Conservation (phyloP, 2,113 vertebrate species). For the Neopipo cinnamomea region DNA sequence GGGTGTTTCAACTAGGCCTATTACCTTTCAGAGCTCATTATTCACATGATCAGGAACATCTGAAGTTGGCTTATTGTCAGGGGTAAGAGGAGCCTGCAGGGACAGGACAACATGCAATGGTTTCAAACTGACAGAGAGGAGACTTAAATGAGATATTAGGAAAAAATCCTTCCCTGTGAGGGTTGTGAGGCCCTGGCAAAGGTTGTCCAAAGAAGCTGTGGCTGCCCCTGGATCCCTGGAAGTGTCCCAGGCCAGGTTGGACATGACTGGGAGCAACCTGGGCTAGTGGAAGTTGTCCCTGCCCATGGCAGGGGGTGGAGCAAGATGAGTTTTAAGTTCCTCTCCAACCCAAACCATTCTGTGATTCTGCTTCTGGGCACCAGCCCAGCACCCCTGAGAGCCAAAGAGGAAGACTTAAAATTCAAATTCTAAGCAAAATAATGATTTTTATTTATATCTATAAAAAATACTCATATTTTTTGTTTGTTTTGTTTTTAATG, state of each 20-base stretch:
- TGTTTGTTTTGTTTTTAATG: not conserved
- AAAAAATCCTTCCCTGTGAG: fast-evolving
- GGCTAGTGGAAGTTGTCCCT: fast-evolving
- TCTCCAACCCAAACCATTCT: not conserved
- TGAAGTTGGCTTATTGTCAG: not conserved
- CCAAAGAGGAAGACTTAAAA: not conserved
- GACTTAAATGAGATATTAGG: not conserved
- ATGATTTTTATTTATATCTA: not conserved
- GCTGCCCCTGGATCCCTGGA: not conserved
- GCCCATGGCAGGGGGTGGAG: fast-evolving
- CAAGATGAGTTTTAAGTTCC: not conserved
- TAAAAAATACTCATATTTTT: not conserved
- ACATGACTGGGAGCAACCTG: fast-evolving
- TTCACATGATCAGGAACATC: fast-evolving
- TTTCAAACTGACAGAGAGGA: not conserved
- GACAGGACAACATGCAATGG: fast-evolving
- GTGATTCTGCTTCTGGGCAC: not conserved
- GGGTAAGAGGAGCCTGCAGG: not conserved
- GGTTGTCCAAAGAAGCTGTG: not conserved
- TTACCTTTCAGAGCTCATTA: not conserved
- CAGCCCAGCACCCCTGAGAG: no score
- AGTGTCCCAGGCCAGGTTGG: fast-evolving
- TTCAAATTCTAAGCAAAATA: not conserved
- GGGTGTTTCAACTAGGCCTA: not conserved
- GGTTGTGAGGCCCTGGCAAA: fast-evolving